Evolutionary conservation across 2,113 vertebrate genomes (phyloP).

Genomic region (Muscicapa adusta): DNA sequence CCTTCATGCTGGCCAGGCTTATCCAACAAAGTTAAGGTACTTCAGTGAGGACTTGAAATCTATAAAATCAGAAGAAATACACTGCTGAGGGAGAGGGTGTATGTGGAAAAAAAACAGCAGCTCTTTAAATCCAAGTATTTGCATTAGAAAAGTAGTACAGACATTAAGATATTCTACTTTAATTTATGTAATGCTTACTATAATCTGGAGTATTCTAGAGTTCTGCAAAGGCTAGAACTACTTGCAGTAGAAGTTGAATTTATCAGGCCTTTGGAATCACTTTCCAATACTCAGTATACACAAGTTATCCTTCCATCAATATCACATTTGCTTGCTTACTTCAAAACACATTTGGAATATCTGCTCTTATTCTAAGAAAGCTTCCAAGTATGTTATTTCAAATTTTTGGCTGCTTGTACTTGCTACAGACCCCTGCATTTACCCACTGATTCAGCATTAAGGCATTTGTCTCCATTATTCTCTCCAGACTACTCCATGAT

Average conservation of each 20-base stretch:
- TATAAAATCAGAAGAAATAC: neutral
- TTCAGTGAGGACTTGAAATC: neutral
- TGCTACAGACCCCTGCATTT: neutral
- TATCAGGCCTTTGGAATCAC: neutral
- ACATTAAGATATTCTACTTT: neutral
- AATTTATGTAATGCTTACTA: neutral
- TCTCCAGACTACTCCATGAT: neutral
- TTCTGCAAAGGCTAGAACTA: neutral
- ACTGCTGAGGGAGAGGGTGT: neutral
- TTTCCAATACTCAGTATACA: neutral
- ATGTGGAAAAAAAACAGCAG: neutral
- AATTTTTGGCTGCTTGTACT: neutral
- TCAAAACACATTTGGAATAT: neutral
- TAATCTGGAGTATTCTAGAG: neutral
- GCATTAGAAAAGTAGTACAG: neutral
- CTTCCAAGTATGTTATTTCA: fast-evolving
- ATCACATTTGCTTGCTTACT: neutral
- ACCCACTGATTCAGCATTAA: neutral
- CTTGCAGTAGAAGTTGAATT: neutral
- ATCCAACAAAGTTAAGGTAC: neutral
- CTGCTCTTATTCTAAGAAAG: neutral
- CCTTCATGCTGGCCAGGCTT: neutral
- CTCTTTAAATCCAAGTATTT: neutral
- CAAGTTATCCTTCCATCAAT: neutral
- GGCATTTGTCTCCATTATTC: neutral